Base-by-base conservation (phyloP, 37 sponge, comb jelly and placozoan species). In the Geodia barretti region DNA sequence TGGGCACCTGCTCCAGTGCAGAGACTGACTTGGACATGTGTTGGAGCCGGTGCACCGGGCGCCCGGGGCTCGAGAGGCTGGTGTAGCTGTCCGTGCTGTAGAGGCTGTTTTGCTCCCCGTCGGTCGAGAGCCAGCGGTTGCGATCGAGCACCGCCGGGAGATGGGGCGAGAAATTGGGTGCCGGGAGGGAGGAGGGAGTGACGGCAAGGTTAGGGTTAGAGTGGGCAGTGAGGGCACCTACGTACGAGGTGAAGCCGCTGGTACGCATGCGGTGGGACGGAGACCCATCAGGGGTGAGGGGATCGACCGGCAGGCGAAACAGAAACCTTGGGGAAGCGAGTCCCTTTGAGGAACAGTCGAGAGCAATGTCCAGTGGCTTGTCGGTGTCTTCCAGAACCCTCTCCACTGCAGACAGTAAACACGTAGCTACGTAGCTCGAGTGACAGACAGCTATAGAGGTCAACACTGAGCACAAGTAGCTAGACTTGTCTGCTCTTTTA, bases 361-460 rank as follows among this genome's bases (percentile, higher is more conserved):
- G 85, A 2, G 80, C 80, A 28, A 89, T 79, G 17, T 89, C 64
- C 0, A 89, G 80, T 59, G 90, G 90, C 64, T 74, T 89, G 19
- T 89, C 90, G 24, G 41, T 35, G 1, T n/a, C n/a, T 1, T 80
- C 85, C 62, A 89, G 40, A 35, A 83, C 81, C 43, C 85, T 79
- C 64, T 89, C 90, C 77, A 79, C 90, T 89, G 68, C 39, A 82
- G 26, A 29, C 38, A 20, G 29, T 31, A 4, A 60, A 76, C 36
- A 54, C 61, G 29, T 28, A 25, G 33, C 24, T 31, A 77, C 26
- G 21, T 60, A 23, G 11, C 23, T 26, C 11, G 60, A 20, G 11
- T 58, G 60, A 58, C 60, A 11, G 11, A 58, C n/a, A n/a, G n/a
- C n/a, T n/a, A n/a, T n/a, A n/a, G n/a, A n/a, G n/a, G n/a, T n/a